These are phyloP conservation scores for Lontra canadensis DNA, from an alignment of 2,113 vertebrate genomes.

Conservation along the genomic window DNA sequence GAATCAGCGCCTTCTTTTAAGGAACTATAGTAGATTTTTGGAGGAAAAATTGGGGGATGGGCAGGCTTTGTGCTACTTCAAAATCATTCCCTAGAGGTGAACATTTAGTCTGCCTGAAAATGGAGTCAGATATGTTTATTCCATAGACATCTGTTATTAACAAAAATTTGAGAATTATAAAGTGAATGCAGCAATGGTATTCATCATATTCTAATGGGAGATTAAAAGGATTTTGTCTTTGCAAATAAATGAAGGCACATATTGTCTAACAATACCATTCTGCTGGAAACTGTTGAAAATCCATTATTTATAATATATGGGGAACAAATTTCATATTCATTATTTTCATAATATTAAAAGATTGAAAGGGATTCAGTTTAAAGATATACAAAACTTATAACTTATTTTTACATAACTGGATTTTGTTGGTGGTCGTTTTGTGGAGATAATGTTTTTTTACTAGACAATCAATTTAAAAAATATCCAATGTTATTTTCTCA, in stretches of 20 bases:
- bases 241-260: conserved; percentile 46
- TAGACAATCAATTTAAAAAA: conserved; percentile 48
- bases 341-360: conserved; percentile 44
- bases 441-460: background rate
- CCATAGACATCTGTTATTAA: background rate
- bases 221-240: conserved; percentile 10
- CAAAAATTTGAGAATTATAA: conserved; percentile 34
- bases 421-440: conserved; percentile 11
- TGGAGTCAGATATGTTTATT: background rate
- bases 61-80: background rate
- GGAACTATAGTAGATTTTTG: background rate
- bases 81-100: background rate
- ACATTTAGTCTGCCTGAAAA: background rate
- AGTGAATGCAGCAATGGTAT: background rate
- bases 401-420: background rate
- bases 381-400: conserved; percentile 48
- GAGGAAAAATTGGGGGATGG: background rate
- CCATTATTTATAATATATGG: conserved; percentile 48
- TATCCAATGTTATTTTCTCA: conserved; percentile 44
- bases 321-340: conserved; percentile 63
- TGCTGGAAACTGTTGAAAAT: conserved; percentile 67
- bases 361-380: conserved; percentile 63
- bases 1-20: conserved; percentile 39
- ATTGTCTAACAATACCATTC: conserved; percentile 33
- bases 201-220: conserved; percentile 35